phyloP scores from a whole-genome alignment of 2,888 invertebrate species.

The Oligia fasciuncula region DNA sequence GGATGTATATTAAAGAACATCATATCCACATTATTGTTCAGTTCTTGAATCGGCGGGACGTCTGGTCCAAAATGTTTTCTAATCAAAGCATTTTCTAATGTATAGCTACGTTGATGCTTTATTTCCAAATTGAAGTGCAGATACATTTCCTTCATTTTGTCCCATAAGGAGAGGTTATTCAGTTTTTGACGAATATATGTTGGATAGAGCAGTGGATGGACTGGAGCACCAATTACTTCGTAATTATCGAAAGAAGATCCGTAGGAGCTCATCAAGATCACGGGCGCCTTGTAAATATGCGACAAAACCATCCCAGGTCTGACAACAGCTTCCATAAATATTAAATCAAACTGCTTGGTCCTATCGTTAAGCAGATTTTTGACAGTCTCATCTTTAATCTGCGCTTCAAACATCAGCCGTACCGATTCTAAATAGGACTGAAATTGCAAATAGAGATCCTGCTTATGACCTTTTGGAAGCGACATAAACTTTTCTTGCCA shows the following conservation, averaged over 20 bases:
- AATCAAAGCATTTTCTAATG: conserved; percentile 22
- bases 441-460: conserved; percentile 19
- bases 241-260: conserved; percentile 18
- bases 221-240: conserved; percentile 38
- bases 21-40: conserved; percentile 73
- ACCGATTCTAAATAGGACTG: conserved; percentile 36
- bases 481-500: conserved; percentile 37
- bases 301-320: conserved; percentile 52
- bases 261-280: conserved; percentile 62
- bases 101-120: background rate
- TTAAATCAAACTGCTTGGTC: conserved; percentile 59
- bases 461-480: conserved; percentile 33
- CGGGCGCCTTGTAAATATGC: conserved; percentile 62
- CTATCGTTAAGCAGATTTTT: conserved; percentile 52
- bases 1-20: conserved; percentile 81
- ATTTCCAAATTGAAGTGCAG: conserved; percentile 12
- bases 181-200: conserved; percentile 10
- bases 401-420: conserved; percentile 46
- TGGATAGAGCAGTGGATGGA: conserved; percentile 43
- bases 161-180: conserved; percentile 51
- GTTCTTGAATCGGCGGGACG: conserved; percentile 57
- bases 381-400: conserved; percentile 54
- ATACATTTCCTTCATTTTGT: conserved; percentile 55
- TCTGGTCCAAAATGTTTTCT: conserved; percentile 48
- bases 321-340: conserved; percentile 55